Evolutionary conservation across 2,113 vertebrate species (phyloP).

Genomic region (Petroica traversi): DNA sequence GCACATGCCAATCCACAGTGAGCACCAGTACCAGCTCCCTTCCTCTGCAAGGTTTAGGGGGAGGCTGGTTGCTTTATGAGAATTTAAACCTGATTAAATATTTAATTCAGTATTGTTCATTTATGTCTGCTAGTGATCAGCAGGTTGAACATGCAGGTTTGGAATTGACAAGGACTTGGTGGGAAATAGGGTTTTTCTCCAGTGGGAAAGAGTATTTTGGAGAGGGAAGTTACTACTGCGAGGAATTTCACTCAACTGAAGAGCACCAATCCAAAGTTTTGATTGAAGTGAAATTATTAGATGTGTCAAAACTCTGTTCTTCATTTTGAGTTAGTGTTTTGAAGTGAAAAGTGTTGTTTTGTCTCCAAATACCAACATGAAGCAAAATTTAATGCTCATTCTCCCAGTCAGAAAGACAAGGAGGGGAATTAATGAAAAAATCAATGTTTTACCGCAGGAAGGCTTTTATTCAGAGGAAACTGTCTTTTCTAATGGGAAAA

Average conservation of each 20-base stretch:
- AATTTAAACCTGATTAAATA: constrained; percentile 55
- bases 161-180: background rate
- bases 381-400: constrained; percentile 9
- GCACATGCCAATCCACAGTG: background rate
- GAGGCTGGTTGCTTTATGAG: background rate
- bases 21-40: background rate
- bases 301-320: constrained; percentile 46
- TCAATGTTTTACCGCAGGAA: background rate
- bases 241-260: background rate
- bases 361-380: constrained; percentile 25
- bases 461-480: constrained; percentile 5
- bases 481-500: background rate
- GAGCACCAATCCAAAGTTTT: constrained; percentile 1
- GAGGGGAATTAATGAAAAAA: background rate
- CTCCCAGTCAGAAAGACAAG: background rate
- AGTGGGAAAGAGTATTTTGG: background rate
- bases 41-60: background rate
- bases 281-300: constrained; percentile 57
- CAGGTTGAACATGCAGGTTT: background rate
- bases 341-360: constrained; percentile 63
- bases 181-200: background rate
- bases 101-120: constrained; percentile 35
- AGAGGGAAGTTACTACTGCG: background rate
- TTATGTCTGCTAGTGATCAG: constrained; percentile 36
- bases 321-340: constrained; percentile 51